Percentiles rank a stretch among this genome's conserved stretches.
phyloP scores from a whole-genome alignment of 2,797 vertebrate genomes.

The Squalus acanthias region DNA sequence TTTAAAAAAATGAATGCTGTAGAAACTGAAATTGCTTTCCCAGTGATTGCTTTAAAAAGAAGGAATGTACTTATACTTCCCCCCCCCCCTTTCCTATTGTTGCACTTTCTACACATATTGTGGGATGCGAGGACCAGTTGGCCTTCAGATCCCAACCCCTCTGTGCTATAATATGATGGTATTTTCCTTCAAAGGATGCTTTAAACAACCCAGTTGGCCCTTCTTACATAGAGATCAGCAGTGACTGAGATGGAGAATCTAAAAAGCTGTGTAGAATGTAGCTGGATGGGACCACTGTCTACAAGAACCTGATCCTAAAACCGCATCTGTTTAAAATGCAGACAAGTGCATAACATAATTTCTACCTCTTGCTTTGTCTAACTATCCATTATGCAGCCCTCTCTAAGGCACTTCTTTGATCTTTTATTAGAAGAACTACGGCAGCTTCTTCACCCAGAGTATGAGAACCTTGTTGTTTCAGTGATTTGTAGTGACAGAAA shows the following conservation, averaged over 20 bases:
- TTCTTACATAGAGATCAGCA: background rate
- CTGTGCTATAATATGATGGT: background rate
- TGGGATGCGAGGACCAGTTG: background rate
- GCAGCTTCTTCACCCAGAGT: slow-evolving; percentile 50
- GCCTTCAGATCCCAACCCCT: background rate
- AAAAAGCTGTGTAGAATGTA: slow-evolving; percentile 41
- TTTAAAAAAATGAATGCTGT: background rate
- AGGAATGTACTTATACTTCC: background rate
- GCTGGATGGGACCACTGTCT: slow-evolving; percentile 54
- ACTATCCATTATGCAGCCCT: background rate
- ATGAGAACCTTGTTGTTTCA: slow-evolving; percentile 59
- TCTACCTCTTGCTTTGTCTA: background rate
- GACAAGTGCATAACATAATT: slow-evolving; percentile 23
- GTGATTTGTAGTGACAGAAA: slow-evolving; percentile 55
- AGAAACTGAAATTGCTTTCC: background rate
- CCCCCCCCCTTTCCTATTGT: background rate
- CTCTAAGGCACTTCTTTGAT: slow-evolving; percentile 21
- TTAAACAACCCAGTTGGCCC: too few relatives aligned
- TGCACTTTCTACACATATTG: background rate
- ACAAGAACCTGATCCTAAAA: background rate
- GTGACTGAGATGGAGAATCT: background rate
- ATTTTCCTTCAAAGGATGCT: too few relatives aligned
- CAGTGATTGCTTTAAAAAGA: background rate
- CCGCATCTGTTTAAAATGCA: slow-evolving; percentile 1
- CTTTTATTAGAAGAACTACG: slow-evolving; percentile 53